Evolutionary conservation across 2,113 vertebrate genomes (phyloP), one percentile per base, ranked within the genome.

Genomic region (Mirza zaza): DNA sequence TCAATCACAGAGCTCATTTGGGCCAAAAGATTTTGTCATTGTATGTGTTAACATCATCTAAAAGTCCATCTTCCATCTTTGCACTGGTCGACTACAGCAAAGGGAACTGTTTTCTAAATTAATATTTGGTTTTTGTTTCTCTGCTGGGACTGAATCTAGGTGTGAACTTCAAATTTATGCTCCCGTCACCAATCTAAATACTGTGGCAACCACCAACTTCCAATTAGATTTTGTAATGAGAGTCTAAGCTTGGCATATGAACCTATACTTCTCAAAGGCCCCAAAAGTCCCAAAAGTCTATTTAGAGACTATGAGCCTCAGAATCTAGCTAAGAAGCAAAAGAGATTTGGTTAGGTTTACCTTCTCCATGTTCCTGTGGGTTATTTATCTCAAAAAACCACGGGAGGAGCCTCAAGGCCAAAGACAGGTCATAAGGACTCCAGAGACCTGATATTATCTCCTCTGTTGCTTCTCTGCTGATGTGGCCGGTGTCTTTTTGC

Each of bases 11-110:
- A 87, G 61, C 65, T 76, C 42, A 76, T 70, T 9, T 36, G 79
- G 59, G 59, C 67, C 76, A 63, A 94, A 94, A 92, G 68, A 80
- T 70, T 94, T 57, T 63, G 59, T 95, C 86, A 89, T 91, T 42
- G 8, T 14, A 71, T 25, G 25, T 39, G 27, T 86, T 71, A 82
- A 65, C 27, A 82, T 75, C 65, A 90, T 15, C 20, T 18, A 2
- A 67, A 79, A 94, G 71, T 83, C 21, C 8, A 55, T 52, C 63
- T 83, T 79, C n/a, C 55, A 92, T 25, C 6, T 17, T 61, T 27
- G 36, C 5, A 13, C 6, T 67, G 61, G 36, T 63, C 52, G 81
- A 70, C 39, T 42, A 73, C 11, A 59, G 2, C 11, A 71, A 29
- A 63, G 57, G 34, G 18, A 85, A 73, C 17, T 27, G 3, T 55